Base-by-base conservation (phyloP, 1,140 invertebrate species). In the Oncopodura yosiiana region DNA sequence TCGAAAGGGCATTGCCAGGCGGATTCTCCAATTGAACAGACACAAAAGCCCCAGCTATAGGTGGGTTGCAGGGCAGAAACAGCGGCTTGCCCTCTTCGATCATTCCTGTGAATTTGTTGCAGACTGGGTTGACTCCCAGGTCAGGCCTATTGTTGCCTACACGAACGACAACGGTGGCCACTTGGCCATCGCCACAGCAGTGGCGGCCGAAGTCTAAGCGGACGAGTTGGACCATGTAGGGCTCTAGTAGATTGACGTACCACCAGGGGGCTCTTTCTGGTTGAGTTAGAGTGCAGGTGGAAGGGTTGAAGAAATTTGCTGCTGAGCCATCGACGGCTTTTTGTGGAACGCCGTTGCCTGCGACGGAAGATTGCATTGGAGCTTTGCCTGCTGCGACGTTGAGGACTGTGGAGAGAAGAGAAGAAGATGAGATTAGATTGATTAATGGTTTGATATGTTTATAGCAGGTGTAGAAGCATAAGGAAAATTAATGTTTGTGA, bases 71-170 rank as follows among this genome's bases (percentile, higher is more conserved):
- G 0, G 90, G 90, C 36, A 94, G 70, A 69, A 93, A 94, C 0
- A 94, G 73, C 0, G 91, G 90, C 62, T 91, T 84, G 0, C 90
- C 90, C 68, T 92, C 88, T 70, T 93, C 87, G 14, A 91, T 70
- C 27, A 80, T 79, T 1, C 86, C 87, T 3, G 82, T 87, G 71
- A 87, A 94, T 23, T 85, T 78, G 71, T 93, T 93, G 70, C 91
- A 94, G 58, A 94, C 82, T 1, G 90, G 89, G 74, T 94, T 94
- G 2, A 84, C 87, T 44, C 86, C 88, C 38, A 93, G 70, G 71
- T 94, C 91, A 1, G 91, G 91, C n/a, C 90, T 77, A 69, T 91
- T 93, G 73, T 94, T 94, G 38, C 91, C 91, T 6, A 94, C 90
- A 30, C 90, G 77, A 0, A 94, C 88, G 18, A 90, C 80, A 50